A percentile compares a stretch with the other conserved stretches of the same genome.
These are phyloP conservation scores for Oreohelix idahoensis DNA, from an alignment of 1,140 invertebrate genomes.

Conservation along the genomic window DNA sequence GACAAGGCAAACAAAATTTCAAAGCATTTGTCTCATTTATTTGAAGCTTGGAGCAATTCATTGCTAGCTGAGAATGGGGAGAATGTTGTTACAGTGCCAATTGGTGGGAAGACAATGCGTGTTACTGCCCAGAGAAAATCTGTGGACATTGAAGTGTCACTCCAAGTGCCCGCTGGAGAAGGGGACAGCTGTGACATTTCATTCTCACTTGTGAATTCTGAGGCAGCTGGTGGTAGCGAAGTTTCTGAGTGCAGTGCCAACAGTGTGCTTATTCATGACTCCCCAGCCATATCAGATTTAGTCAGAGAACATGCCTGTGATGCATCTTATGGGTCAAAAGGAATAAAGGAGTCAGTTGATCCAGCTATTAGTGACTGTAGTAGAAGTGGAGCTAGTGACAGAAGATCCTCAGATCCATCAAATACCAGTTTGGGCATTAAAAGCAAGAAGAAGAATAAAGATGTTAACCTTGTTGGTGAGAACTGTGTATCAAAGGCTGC, in stretches of 20 bases:
- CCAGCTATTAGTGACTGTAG: slow-evolving; percentile 3
- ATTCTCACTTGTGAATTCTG: background rate
- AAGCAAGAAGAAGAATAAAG: background rate
- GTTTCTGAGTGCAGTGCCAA: background rate
- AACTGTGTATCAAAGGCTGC: slow-evolving; percentile 34
- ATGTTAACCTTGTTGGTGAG: slow-evolving; percentile 25
- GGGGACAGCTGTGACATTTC: background rate
- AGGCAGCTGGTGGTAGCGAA: slow-evolving; percentile 4
- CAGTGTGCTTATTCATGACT: slow-evolving; percentile 6
- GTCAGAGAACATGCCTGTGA: background rate
- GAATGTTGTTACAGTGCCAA: slow-evolving; percentile 12
- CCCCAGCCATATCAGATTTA: background rate
- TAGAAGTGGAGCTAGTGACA: background rate
- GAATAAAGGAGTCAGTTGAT: slow-evolving; percentile 25
- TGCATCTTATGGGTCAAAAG: background rate
- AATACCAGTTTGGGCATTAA: background rate
- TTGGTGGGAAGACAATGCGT: slow-evolving; percentile 21
- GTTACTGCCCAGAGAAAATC: slow-evolving; percentile 20
- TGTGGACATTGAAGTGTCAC: slow-evolving; percentile 1
- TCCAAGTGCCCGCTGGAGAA: slow-evolving; percentile 13
- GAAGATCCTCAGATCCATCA: slow-evolving; percentile 25
- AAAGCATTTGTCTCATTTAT: slow-evolving; percentile 54
- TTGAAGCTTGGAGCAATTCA: slow-evolving; percentile 56
- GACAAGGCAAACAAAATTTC: slow-evolving; percentile 59
- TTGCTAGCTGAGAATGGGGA: slow-evolving; percentile 8